Percentiles rank a stretch among this genome's conserved stretches.
These are phyloP conservation scores for Euthynnus affinis DNA, from an alignment of 2,797 vertebrate species.

Conservation along the genomic window DNA sequence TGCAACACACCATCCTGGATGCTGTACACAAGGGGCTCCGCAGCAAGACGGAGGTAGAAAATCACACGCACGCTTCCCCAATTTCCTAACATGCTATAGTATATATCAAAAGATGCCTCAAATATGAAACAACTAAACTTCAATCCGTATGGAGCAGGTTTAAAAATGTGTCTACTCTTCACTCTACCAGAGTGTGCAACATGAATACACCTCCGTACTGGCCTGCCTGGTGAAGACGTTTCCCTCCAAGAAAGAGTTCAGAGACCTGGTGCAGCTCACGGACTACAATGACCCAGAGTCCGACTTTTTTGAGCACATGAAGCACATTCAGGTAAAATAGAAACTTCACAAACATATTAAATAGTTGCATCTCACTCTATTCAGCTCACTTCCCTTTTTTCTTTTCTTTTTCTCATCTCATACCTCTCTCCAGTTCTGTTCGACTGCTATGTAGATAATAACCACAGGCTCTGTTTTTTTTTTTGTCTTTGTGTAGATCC, in stretches of 20 bases:
- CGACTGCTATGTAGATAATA: accelerated
- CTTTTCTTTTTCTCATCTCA: neutral
- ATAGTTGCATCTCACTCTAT: too few relatives aligned
- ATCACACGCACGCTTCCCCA: neutral
- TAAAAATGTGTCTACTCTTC: neutral
- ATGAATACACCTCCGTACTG: constrained; percentile 94
- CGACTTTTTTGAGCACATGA: constrained; percentile 99
- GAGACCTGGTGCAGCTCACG: constrained; percentile 94
- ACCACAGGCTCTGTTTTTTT: accelerated
- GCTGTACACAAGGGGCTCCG: constrained; percentile 91
- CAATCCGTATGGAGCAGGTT: neutral
- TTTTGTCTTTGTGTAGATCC: constrained; percentile 74
- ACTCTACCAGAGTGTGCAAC: constrained; percentile 88
- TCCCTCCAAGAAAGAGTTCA: constrained; percentile 90
- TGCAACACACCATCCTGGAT: constrained; percentile 91
- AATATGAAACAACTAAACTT: neutral
- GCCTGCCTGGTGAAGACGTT: constrained; percentile 94
- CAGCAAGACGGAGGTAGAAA: constrained; percentile 91
- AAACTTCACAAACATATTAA: neutral
- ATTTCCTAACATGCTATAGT: neutral
- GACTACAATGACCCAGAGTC: constrained; percentile 93
- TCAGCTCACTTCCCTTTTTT: too few relatives aligned
- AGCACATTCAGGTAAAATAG: constrained; percentile 94
- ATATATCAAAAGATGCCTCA: neutral
- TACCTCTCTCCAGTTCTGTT: too few relatives aligned